Base-by-base conservation (phyloP, 2,113 vertebrate genomes). In the Melanotaenia duboulayi region DNA sequence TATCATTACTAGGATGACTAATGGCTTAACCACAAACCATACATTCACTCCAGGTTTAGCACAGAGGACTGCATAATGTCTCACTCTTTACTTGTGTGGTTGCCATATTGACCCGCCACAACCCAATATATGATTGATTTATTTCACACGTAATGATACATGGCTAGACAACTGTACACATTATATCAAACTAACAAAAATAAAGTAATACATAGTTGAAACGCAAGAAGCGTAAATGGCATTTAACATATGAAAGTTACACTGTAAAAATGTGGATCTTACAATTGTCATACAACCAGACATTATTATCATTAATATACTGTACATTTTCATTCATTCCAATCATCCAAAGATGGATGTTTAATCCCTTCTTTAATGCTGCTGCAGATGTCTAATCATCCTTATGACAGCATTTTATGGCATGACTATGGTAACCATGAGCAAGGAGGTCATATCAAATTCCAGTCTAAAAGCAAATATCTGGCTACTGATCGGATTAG, bases 101-200 rank as follows among this genome's bases (percentile, higher is more conserved):
- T 79, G 76, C 87, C 87, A 81, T 78, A 90, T 87, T 87, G 84
- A 92, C 84, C 84, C 65, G 72, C 76, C 83, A 90, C 87, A 80
- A 87, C 80, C 85, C 90, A 90, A 89, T 91, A 92, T 91, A 92
- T 91, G 92, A 93, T 90, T 87, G 90, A 90, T 93, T 93, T 93
- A 93, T 93, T 93, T 92, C 89, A 92, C 91, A 93, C 87, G 76
- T 90, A 92, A 90, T 92, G 92, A 91, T 92, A 93, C 92, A 93
- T 93, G 92, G 92, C 92, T 93, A 91, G 92, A 92, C 92, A 93
- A 93, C 90, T 92, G 90, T 91, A 92, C 92, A 93, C 92, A 89
- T 90, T 93, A 93, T 93, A 93, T 92, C 92, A 92, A 92, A 92
- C 91, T 92, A 93, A 93, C 89, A 91, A 90, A 91, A 93, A 92